phyloP scores from a whole-genome alignment of 2,113 vertebrate genomes.

The Turnix velox region DNA sequence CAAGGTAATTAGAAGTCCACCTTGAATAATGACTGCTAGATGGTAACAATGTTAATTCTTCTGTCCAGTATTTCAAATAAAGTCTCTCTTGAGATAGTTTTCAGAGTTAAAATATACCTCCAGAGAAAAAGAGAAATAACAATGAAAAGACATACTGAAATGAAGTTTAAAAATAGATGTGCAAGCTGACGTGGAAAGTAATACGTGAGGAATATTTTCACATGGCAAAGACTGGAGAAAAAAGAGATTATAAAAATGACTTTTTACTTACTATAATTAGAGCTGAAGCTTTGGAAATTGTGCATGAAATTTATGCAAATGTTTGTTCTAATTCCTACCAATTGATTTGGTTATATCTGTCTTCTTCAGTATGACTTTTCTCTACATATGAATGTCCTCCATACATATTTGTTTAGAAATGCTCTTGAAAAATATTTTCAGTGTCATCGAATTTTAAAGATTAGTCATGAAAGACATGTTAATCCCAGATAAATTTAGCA shows the following conservation, averaged over 20 bases:
- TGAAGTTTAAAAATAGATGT: background rate
- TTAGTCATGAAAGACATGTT: background rate
- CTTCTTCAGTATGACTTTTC: background rate
- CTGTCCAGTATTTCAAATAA: background rate
- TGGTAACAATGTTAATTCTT: background rate
- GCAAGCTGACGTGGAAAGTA: background rate
- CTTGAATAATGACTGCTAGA: background rate
- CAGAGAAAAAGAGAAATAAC: background rate
- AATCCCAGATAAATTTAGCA: background rate
- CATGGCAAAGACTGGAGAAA: background rate
- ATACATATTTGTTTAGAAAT: background rate
- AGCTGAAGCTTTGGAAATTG: accelerated
- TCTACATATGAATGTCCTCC: background rate
- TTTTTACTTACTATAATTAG: background rate
- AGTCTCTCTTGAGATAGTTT: background rate
- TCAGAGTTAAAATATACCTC: background rate
- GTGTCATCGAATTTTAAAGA: background rate
- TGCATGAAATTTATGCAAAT: background rate
- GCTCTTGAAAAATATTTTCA: background rate
- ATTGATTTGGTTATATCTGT: background rate
- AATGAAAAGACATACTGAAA: background rate
- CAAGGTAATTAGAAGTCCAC: constrained; percentile 33
- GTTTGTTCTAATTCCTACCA: background rate
- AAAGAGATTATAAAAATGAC: background rate
- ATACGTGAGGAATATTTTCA: background rate